These are phyloP conservation scores for Styela plicata DNA, from an alignment of 23 tunicate species.

Conservation along the genomic window DNA sequence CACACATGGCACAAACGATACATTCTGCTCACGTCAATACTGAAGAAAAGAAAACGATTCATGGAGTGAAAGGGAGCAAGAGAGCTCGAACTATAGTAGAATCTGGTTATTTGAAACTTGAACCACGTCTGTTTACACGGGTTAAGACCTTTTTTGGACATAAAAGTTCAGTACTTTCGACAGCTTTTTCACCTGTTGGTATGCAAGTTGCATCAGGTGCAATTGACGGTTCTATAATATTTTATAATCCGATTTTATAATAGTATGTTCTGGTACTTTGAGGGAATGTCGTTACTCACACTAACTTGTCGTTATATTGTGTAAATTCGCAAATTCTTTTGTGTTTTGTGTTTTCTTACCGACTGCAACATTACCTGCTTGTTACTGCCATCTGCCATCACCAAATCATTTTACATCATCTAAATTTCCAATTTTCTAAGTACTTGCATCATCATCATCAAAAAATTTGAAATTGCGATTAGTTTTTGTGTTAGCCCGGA, in stretches of 20 bases:
- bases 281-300: too few species aligned
- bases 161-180: conserved; percentile 46
- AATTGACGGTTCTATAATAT: conserved; percentile 44
- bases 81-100: neutral
- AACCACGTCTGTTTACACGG: conserved; percentile 15
- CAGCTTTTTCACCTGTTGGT: conserved; percentile 60
- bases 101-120: conserved; percentile 16
- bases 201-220: conserved; percentile 80
- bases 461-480: too few species aligned
- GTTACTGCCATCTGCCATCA: too few species aligned
- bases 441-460: too few species aligned
- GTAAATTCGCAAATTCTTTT: too few species aligned
- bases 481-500: too few species aligned
- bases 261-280: too few species aligned
- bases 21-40: neutral
- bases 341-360: too few species aligned
- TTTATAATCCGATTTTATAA: conserved; percentile 48
- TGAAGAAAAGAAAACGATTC: conserved; percentile 6
- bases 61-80: neutral
- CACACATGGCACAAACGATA: conserved; percentile 40
- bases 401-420: too few species aligned
- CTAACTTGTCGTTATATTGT: too few species aligned
- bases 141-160: conserved; percentile 67
- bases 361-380: too few species aligned
- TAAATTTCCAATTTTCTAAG: too few species aligned